Evolutionary conservation across 2,113 vertebrate species (phyloP), one percentile per base, ranked within the genome.

Genomic region (Dromaius novaehollandiae): DNA sequence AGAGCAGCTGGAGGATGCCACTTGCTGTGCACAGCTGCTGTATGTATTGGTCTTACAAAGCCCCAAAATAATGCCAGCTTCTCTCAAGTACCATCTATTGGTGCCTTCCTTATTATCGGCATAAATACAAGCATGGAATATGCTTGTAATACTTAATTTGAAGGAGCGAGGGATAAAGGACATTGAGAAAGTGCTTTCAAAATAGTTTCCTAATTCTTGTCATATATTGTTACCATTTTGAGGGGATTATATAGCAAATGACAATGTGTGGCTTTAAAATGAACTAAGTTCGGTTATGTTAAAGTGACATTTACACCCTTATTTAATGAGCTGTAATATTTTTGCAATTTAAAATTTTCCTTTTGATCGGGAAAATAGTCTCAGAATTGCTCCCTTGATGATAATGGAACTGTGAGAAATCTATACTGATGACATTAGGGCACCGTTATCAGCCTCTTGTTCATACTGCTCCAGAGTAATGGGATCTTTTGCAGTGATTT

Each of bases 301-400:
- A 88, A 95, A 95, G n/a, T 82, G 42, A 89, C 68, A 92, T 60
- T 93, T 86, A 65, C 30, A 74, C 75, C 58, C 18, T 86, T 93
- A 76, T 88, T 95, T 96, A 95, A 95, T 0, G 1, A 78, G 51
- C 18, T 65, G n/a, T 86, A 86, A 88, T 87, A 96, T 69, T 96
- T 95, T 91, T 85, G 19, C 63, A 81, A 85, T 92, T 96, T 76
- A 73, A 93, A 85, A 86, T 90, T 96, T 96, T 95, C 66, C 44
- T 93, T 98, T 96, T 95, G 86, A 95, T 95, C 4, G 3, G 70
- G 28, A 86, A 95, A 97, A 92, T 53, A 64, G 60, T 94, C 77
- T 97, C 65, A 74, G 60, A 96, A 97, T 96, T 96, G 18, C 60
- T 93, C 89, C 79, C 82, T 87, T 93, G 86, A 92, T 91, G 82